Evolutionary conservation across 2,888 invertebrate genomes (phyloP), one percentile per base, ranked within the genome.

Genomic region (Protonemura montana): DNA sequence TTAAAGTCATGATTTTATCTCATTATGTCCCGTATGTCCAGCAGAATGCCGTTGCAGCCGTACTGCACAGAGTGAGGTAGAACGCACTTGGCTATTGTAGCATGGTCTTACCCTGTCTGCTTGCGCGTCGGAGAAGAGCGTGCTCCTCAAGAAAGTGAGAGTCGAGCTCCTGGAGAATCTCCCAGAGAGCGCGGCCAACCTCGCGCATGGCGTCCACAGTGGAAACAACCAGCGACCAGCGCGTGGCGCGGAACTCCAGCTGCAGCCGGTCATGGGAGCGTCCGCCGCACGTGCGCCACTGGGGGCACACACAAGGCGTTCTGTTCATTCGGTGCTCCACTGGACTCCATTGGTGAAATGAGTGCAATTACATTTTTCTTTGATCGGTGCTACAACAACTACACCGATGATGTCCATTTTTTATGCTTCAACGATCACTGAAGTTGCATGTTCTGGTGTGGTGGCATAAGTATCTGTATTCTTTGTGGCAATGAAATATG

Each of bases 221-320:
- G 85, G 93, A 91, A 89, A 92, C 92, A 91, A 93, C 90, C 91
- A 93, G 89, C 89, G 92, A 92, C 93, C 93, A 93, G 90, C 93
- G 93, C 88, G 93, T 92, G 87, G 93, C 93, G 80, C 93, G 91
- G 90, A 94, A 94, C 89, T 94, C 94, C 87, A 94, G 91, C 87
- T 93, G 91, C 85, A 94, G 90, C 87, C 94, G 92, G 90, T 94
- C 94, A 90, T 94, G 94, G 87, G 92, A 92, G 86, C 93, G 92
- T 13, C 94, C 94, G 30, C 93, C 93, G n/a, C 94, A 93, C 76
- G 93, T 92, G 87, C 93, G 91, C 94, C 94, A 94, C 91, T 94
- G 92, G 16, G 87, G 59, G 81, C 82, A 80, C 29, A 21, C 42
- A 10, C 35, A 26, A 10, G 41, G 25, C 27, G 25, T 3, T 0